Conservation (phyloP, 2,888 invertebrate species). For the Melanargia galathea region DNA sequence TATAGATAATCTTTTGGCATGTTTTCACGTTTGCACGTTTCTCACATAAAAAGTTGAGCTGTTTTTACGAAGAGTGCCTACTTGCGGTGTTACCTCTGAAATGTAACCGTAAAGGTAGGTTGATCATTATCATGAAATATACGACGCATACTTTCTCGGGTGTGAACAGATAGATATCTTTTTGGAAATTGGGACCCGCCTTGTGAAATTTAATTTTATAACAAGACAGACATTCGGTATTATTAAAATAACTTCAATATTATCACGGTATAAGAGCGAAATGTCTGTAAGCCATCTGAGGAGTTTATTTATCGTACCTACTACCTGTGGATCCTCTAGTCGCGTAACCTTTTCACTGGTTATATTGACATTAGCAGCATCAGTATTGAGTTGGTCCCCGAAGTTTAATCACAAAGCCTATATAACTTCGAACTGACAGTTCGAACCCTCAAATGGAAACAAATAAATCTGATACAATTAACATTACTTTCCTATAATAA, state of each 20-base stretch:
- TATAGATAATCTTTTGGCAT: slow-evolving; percentile 7
- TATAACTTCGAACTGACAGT: too few relatives aligned
- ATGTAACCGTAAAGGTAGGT: slow-evolving; percentile 18
- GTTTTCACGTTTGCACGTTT: slow-evolving; percentile 13
- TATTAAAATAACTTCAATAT: neutral
- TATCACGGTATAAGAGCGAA: neutral
- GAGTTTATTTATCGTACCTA: neutral
- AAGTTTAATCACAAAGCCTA: too few relatives aligned
- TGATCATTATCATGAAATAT: slow-evolving; percentile 20
- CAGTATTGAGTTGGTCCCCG: neutral
- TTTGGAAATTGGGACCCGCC: slow-evolving; percentile 6
- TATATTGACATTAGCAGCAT: neutral
- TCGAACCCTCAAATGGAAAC: too few relatives aligned
- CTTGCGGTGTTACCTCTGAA: slow-evolving; percentile 17
- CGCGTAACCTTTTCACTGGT: too few relatives aligned
- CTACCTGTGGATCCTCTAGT: too few relatives aligned
- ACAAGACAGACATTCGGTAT: neutral
- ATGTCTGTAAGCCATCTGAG: neutral
- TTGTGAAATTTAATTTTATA: slow-evolving; percentile 15
- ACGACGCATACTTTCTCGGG: slow-evolving; percentile 13
- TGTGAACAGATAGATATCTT: slow-evolving; percentile 20
- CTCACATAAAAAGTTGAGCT: slow-evolving; percentile 18
- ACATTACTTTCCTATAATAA: slow-evolving; percentile 20
- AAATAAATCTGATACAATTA: too few relatives aligned
- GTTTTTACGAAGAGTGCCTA: slow-evolving; percentile 15